Evolutionary conservation across 53 echinoderm and acorn worm species (phyloP), one percentile per base, ranked within the genome.

Genomic region (Echinarachnius parma): DNA sequence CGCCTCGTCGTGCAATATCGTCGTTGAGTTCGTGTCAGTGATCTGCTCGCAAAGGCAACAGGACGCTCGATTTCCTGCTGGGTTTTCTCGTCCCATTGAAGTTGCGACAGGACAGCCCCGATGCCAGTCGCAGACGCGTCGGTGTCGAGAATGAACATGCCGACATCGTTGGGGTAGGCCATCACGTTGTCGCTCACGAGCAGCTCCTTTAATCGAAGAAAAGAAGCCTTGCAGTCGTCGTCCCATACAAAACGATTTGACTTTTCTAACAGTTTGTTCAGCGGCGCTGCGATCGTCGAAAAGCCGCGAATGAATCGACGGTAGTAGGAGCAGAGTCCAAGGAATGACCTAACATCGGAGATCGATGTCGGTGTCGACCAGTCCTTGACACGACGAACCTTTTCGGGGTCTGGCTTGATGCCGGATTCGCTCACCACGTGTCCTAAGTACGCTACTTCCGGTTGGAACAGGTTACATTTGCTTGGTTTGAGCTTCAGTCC

Each of bases 91-190:
- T 77, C 61, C 77, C 77, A 88, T 32, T 84, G 88, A 23, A 82
- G 29, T 48, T 85, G 81, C 18, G 83, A 75, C 1, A 84, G 36
- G 19, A 77, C 65, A 0, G 77, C 81, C 9, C 89, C 84, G 15
- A 89, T 81, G 0, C 75, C 81, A 5, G 39, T 61, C 5, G 84
- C 59, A 10, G 84, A 84, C 26, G 89, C 89, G 81, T n/a, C n/a
- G n/a, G n/a, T n/a, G n/a, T n/a, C n/a, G n/a, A n/a, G n/a, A n/a
- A n/a, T n/a, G n/a, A n/a, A n/a, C n/a, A n/a, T n/a, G n/a, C n/a
- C n/a, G n/a, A n/a, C n/a, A n/a, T n/a, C n/a, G n/a, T n/a, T n/a
- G n/a, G n/a, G n/a, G n/a, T n/a, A n/a, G n/a, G n/a, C n/a, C n/a
- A n/a, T n/a, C n/a, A n/a, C n/a, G n/a, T n/a, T n/a, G n/a, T n/a